Percentiles rank a stretch among this genome's conserved stretches.
Conservation (phyloP, 53 echinoderm and acorn worm species). For the Glandiceps talaboti region DNA sequence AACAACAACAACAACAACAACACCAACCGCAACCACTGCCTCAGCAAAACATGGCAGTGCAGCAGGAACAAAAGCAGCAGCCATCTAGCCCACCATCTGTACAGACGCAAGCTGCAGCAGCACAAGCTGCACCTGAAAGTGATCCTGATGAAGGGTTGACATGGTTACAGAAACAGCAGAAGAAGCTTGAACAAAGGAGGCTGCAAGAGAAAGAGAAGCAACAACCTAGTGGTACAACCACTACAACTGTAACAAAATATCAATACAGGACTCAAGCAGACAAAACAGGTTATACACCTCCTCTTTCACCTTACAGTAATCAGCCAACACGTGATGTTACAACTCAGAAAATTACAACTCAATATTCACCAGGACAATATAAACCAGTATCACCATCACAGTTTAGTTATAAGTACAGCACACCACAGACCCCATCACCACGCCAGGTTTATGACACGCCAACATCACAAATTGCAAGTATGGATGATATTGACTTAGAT, state of each 20-base stretch:
- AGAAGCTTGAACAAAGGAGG: constrained; percentile 61
- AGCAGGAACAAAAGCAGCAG: constrained; percentile 1
- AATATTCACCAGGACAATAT: not conserved
- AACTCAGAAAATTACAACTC: not conserved
- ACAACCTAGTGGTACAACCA: not conserved
- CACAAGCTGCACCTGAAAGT: constrained; percentile 15
- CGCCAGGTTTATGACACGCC: not conserved
- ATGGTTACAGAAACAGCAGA: constrained; percentile 88
- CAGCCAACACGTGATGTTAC: too few relatives aligned
- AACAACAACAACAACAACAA: not conserved
- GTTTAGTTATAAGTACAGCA: not conserved
- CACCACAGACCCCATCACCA: not conserved
- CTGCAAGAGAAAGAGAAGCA: constrained; percentile 31
- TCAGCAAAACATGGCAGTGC: constrained; percentile 1
- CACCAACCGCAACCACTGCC: not conserved
- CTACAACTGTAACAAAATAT: not conserved
- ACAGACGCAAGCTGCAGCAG: not conserved
- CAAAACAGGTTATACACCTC: not conserved
- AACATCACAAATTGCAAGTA: not conserved
- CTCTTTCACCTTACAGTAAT: not conserved
- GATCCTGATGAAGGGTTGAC: constrained; percentile 42
- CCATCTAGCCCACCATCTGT: not conserved
- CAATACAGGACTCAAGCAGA: not conserved
- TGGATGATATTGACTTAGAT: not conserved
- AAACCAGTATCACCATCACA: not conserved